Evolutionary conservation across 2,797 vertebrate genomes (phyloP).

Genomic region (Lepilemur septentrionalis): DNA sequence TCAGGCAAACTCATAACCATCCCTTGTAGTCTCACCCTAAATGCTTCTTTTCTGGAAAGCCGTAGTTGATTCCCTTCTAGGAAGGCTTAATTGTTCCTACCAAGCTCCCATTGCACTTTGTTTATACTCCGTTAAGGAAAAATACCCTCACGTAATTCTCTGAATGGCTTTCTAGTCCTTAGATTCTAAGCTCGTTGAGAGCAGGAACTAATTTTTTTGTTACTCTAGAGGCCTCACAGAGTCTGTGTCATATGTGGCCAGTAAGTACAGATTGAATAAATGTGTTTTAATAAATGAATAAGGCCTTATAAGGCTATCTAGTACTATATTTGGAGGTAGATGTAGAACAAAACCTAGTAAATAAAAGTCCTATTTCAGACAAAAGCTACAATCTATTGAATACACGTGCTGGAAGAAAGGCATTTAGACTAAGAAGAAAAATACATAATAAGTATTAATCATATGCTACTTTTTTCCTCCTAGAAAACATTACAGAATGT

Average conservation of each 20-base stretch:
- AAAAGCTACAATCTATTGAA: conserved; percentile 1
- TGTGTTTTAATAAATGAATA: conserved; percentile 16
- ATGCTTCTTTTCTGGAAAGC: not conserved
- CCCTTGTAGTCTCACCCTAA: not conserved
- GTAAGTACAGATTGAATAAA: not conserved
- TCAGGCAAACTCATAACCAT: not conserved
- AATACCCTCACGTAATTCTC: not conserved
- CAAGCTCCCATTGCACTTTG: not conserved
- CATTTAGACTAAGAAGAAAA: conserved; percentile 1
- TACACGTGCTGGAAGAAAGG: not conserved
- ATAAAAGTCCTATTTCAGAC: not conserved
- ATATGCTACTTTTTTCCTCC: not conserved
- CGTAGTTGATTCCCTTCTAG: not conserved
- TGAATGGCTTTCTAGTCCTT: not conserved
- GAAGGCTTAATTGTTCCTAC: not conserved
- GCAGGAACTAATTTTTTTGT: not conserved
- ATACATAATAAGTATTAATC: not conserved
- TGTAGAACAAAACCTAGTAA: not conserved
- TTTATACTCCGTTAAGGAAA: not conserved
- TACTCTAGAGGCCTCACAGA: conserved; percentile 11
- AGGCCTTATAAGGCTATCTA: not conserved
- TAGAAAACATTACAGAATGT: not conserved
- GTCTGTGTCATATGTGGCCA: not conserved
- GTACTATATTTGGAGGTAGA: not conserved
- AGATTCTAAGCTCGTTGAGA: not conserved